Evolutionary conservation across 2,797 vertebrate species (phyloP).

Genomic region (Delichon dasypus): DNA sequence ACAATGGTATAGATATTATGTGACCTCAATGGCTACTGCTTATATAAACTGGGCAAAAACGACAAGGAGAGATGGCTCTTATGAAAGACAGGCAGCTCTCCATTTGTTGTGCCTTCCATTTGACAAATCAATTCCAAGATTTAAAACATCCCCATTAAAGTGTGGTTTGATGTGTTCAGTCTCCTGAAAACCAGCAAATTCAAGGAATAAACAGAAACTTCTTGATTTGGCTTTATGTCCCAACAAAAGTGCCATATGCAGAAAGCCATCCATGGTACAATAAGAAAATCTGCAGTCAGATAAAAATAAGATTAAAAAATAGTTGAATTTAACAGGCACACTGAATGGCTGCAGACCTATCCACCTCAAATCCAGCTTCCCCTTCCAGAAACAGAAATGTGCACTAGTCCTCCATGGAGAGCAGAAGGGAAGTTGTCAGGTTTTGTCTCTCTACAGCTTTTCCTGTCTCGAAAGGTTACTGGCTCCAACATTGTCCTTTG

Average conservation of each 20-base stretch:
- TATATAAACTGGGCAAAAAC: background rate
- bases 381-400: background rate
- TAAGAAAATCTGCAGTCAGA: background rate
- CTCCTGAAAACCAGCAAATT: background rate
- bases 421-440: conserved; percentile 23
- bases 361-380: background rate
- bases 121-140: background rate
- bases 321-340: background rate
- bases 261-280: background rate
- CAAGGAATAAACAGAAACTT: background rate
- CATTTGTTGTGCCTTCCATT: background rate
- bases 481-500: conserved; percentile 24
- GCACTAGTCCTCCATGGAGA: background rate
- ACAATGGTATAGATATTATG: background rate
- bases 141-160: background rate
- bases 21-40: background rate
- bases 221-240: background rate
- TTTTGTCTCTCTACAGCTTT: conserved; percentile 36
- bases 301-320: background rate
- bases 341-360: background rate
- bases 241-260: background rate
- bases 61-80: background rate
- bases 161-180: background rate
- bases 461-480: conserved; percentile 48
- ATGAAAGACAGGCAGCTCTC: background rate